These are phyloP conservation scores for Urosaurus nigricauda DNA, from an alignment of 2,797 vertebrate genomes.

Conservation along the genomic window DNA sequence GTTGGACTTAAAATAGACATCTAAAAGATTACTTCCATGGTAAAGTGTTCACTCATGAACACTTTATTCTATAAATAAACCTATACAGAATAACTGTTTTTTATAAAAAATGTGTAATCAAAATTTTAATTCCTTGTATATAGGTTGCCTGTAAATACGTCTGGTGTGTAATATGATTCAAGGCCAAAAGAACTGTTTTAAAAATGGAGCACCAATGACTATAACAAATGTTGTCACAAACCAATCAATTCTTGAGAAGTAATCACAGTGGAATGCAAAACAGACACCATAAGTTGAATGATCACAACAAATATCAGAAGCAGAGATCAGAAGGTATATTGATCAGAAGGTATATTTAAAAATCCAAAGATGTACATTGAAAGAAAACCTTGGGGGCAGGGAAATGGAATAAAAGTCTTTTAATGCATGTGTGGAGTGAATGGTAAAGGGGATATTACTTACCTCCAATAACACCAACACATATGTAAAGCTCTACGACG, in stretches of 20 bases:
- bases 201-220: slow-evolving; percentile 49
- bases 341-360: slow-evolving; percentile 46
- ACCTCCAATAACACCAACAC: slow-evolving; percentile 93
- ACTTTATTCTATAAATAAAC: slow-evolving; percentile 2
- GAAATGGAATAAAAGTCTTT: slow-evolving; percentile 27
- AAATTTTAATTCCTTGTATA: slow-evolving; percentile 21
- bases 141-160: slow-evolving; percentile 3
- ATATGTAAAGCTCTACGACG: slow-evolving; percentile 91
- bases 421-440: background rate
- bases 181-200: slow-evolving; percentile 45
- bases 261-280: slow-evolving; percentile 49
- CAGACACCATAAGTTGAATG: slow-evolving; percentile 33
- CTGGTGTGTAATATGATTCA: slow-evolving; percentile 29
- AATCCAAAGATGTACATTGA: slow-evolving; percentile 46
- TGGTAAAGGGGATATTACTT: slow-evolving; percentile 64
- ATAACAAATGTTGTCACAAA: slow-evolving; percentile 50
- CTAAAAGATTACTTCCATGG: background rate
- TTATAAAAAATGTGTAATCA: background rate
- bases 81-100: background rate
- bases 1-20: background rate
- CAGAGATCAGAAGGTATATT: slow-evolving; percentile 44
- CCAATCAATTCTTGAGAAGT: slow-evolving; percentile 54
- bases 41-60: background rate
- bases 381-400: background rate
- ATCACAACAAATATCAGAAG: slow-evolving; percentile 47